Evolutionary conservation across 2,113 vertebrate genomes (phyloP), one percentile per base, ranked within the genome.

Genomic region (Pluvialis apricaria): DNA sequence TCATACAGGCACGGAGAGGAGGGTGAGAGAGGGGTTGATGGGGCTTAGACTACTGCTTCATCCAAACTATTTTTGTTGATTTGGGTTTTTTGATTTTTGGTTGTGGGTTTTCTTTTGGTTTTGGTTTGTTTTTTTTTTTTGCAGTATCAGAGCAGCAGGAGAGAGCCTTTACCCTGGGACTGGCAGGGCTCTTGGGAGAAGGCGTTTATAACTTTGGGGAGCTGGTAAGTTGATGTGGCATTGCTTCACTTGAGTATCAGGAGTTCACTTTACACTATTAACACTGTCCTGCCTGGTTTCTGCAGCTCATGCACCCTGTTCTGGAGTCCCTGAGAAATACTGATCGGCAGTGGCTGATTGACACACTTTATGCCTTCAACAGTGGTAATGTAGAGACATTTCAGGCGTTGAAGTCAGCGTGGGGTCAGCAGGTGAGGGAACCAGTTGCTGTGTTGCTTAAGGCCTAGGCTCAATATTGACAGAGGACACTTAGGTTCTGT

Each of bases 151-250:
- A 99, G 97, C 99, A 99, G 82, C 99, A 99, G 96, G 99, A 99
- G 94, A 97, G 99, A 97, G 99, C 99, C 12, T 99, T 99, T 96
- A 99, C 99, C 0, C 96, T 99, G 72, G 99, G 99, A 1, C 98
- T 99, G 88, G 99, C 99, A 0, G 99, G 99, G 52, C 99, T 99
- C 31, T 93, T 99, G 11, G 99, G 99, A 17, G 99, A 99, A 96
- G 99, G 99, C 3, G 99, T 99, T 78, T 99, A 99, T 95, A 99
- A 99, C 98, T 99, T 99, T 1, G 99, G 99, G 89, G 99, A 99
- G 94, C 98, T 99, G 94, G 99, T 99, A 95, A 96, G 99, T 86
- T 22, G 26, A 10, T 22, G 61, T 34, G 24, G 54, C 15, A 1
- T 47, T 26, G 19, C 60, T 28, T 26, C n/a, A 8, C 24, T 40